phyloP scores from a whole-genome alignment of 2,888 invertebrate genomes.

The Erebia ligea region DNA sequence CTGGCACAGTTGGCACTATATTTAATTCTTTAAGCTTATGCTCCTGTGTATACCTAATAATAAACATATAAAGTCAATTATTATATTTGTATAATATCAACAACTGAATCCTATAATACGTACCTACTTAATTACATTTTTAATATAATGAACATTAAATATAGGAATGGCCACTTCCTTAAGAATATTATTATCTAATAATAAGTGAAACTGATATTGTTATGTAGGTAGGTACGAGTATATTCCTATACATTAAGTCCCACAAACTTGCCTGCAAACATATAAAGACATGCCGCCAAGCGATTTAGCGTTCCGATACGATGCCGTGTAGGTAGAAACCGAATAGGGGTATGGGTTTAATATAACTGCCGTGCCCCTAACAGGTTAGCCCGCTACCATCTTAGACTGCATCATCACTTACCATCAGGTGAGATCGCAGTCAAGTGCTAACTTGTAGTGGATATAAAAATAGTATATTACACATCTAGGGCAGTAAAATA shows the following conservation, averaged over 20 bases:
- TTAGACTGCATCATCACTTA: too few species aligned
- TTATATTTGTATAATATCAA: slow-evolving; percentile 25
- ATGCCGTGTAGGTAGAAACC: too few species aligned
- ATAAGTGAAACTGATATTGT: slow-evolving; percentile 23
- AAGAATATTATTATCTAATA: slow-evolving; percentile 32
- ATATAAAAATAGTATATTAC: too few species aligned
- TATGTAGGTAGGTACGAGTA: neutral
- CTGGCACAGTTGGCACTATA: slow-evolving; percentile 22
- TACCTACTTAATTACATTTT: slow-evolving; percentile 20
- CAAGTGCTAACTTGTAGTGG: too few species aligned
- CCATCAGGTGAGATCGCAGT: too few species aligned
- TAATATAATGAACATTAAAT: slow-evolving; percentile 36
- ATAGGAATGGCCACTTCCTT: slow-evolving; percentile 38
- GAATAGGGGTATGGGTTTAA: too few species aligned
- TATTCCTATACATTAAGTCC: neutral
- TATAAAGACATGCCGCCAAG: too few species aligned
- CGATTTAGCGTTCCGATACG: too few species aligned
- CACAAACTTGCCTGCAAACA: too few species aligned
- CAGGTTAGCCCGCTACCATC: too few species aligned
- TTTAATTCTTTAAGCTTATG: slow-evolving; percentile 12
- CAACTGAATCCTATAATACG: slow-evolving; percentile 25
- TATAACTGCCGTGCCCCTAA: too few species aligned
- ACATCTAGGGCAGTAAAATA: too few species aligned
- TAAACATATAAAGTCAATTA: slow-evolving; percentile 21
- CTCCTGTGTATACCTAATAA: slow-evolving; percentile 1